Conservation (phyloP, 2,888 invertebrate genomes). For the Phania funesta region DNA sequence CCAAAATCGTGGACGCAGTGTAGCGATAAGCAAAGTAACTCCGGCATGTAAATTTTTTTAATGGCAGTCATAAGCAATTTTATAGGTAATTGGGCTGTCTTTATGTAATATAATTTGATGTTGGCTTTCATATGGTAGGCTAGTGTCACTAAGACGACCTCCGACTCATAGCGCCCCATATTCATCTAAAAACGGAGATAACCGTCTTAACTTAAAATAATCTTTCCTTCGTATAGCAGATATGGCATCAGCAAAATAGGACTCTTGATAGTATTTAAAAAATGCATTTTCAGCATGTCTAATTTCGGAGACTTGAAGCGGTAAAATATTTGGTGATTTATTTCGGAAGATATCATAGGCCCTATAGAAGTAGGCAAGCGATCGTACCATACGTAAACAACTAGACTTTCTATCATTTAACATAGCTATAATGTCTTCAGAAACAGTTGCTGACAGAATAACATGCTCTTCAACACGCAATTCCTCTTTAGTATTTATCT, state of each 20-base stretch:
- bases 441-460: not conserved
- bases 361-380: slow-evolving; percentile 21
- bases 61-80: slow-evolving; percentile 18
- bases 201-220: too few relatives aligned
- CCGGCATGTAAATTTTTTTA: slow-evolving; percentile 17
- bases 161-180: slow-evolving; percentile 18
- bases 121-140: slow-evolving; percentile 25
- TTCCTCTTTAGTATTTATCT: slow-evolving; percentile 21
- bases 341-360: not conserved
- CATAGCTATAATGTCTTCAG: not conserved
- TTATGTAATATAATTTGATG: slow-evolving; percentile 43
- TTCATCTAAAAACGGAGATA: slow-evolving; percentile 7
- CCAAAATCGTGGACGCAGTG: slow-evolving; percentile 16
- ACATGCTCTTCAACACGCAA: not conserved
- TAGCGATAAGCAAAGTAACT: not conserved
- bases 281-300: slow-evolving; percentile 12
- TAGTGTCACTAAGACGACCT: not conserved
- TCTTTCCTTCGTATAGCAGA: slow-evolving; percentile 7
- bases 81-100: slow-evolving; percentile 1
- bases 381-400: slow-evolving; percentile 13
- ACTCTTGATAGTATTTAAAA: slow-evolving; percentile 22
- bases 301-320: slow-evolving; percentile 1
- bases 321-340: not conserved
- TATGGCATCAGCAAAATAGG: not conserved
- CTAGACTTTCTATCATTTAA: slow-evolving; percentile 11